These are phyloP conservation scores for Microplitis demolitor DNA, from an alignment of 1,140 invertebrate species.

Conservation along the genomic window DNA sequence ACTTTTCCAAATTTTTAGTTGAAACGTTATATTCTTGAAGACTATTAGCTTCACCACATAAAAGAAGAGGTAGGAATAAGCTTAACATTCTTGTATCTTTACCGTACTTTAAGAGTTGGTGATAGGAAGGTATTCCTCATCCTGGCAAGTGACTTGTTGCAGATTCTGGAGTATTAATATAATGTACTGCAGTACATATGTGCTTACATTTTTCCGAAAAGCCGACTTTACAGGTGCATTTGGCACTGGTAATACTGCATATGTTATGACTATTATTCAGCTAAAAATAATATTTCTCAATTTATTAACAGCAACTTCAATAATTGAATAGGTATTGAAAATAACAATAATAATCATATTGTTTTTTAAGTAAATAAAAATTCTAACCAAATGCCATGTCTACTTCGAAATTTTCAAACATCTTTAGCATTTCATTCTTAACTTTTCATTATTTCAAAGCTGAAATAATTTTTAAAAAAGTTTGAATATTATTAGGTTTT, in stretches of 20 bases:
- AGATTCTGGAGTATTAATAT: slow-evolving; percentile 18
- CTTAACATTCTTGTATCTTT: slow-evolving; percentile 18
- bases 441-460: too few species aligned
- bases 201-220: slow-evolving; percentile 18
- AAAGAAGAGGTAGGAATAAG: background rate
- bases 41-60: background rate
- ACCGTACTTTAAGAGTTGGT: slow-evolving; percentile 20
- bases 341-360: too few species aligned
- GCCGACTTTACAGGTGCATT: slow-evolving; percentile 23
- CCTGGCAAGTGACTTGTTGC: slow-evolving; percentile 14
- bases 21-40: background rate
- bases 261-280: too few species aligned
- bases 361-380: too few species aligned
- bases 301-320: too few species aligned
- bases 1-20: background rate
- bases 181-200: slow-evolving; percentile 18
- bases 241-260: background rate
- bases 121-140: slow-evolving; percentile 26
- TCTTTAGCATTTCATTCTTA: too few species aligned
- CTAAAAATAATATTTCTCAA: too few species aligned
- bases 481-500: too few species aligned
- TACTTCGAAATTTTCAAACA: too few species aligned
- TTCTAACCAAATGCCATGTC: too few species aligned
- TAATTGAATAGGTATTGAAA: too few species aligned
- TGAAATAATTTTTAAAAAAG: too few species aligned